These are phyloP conservation scores for Amphiprion clarkii DNA, from an alignment of 2,797 vertebrate species.

Conservation along the genomic window DNA sequence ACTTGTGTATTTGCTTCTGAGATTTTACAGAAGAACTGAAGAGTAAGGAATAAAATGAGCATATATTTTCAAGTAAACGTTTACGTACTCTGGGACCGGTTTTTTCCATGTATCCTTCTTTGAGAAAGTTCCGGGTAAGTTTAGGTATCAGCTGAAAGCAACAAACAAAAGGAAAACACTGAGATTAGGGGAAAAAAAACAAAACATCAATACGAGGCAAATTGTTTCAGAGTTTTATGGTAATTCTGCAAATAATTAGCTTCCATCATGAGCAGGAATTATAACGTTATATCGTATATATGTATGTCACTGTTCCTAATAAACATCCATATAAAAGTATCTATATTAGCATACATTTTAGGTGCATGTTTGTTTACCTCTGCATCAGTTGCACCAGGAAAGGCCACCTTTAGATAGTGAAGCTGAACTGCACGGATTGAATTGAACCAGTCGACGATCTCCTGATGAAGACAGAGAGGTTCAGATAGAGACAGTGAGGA, in stretches of 20 bases:
- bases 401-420: constrained; percentile 92
- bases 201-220: background rate
- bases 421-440: constrained; percentile 91
- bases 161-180: background rate
- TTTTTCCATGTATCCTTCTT: constrained; percentile 95
- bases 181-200: background rate
- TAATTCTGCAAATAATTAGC: background rate
- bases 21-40: background rate
- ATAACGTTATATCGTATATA: background rate
- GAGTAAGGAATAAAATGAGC: background rate
- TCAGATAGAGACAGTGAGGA: no score
- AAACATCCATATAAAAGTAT: background rate
- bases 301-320: background rate
- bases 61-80: background rate
- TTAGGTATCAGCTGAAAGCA: constrained; percentile 87
- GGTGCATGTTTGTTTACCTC: constrained; percentile 82
- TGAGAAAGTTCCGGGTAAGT: constrained; percentile 90
- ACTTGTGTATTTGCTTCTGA: background rate
- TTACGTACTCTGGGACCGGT: constrained; percentile 89
- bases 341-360: background rate
- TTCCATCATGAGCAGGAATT: background rate
- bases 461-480: constrained; percentile 73
- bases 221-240: background rate
- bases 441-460: constrained; percentile 94
- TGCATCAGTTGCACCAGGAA: constrained; percentile 88